Evolutionary conservation across 2,113 vertebrate species (phyloP), one percentile per base, ranked within the genome.

Genomic region (Crotophaga sulcirostris): DNA sequence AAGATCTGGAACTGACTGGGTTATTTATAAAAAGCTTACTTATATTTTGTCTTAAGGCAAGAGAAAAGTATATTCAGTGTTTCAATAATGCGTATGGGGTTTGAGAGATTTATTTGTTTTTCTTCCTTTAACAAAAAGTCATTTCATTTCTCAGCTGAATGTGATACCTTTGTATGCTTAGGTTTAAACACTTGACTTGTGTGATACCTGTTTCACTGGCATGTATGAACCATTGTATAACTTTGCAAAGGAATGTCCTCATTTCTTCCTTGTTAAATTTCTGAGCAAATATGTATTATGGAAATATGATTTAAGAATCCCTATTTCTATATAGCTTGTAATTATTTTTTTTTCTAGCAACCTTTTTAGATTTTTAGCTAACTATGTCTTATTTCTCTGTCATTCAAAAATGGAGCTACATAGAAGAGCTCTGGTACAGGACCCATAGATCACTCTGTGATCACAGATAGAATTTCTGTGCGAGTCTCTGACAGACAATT

Each of bases 401-500:
- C 7, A 13, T 36, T 2, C 25, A 55, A 28, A 63, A 70, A 56
- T 13, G 17, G 3, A 77, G 2, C 7, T 9, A 4, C 49, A 26
- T 26, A 59, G 23, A 44, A 90, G 9, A 70, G 5, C 3, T 49
- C 19, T 82, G 28, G 21, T 72, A 54, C 2, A 78, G 17, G 11
- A 86, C 51, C 4, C 14, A n/a, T n/a, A 67, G 47, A 47, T 86
- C 20, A 24, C 17, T 58, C 36, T 47, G n/a, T 56, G 38, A 52
- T 45, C 18, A 13, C 1, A 1, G 9, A 49, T 44, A 63, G 7
- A 33, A 1, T 56, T 73, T 69, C 3, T 1, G 3, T 80, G 40
- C 9, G 17, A n/a, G 5, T 34, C 9, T 56, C n/a, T 60, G 16
- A 25, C 0, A 76, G n/a, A 16, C 3, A 67, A 9, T 2, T 45